Conservation (phyloP, 1,140 invertebrate genomes). For the Vanessa atalanta region DNA sequence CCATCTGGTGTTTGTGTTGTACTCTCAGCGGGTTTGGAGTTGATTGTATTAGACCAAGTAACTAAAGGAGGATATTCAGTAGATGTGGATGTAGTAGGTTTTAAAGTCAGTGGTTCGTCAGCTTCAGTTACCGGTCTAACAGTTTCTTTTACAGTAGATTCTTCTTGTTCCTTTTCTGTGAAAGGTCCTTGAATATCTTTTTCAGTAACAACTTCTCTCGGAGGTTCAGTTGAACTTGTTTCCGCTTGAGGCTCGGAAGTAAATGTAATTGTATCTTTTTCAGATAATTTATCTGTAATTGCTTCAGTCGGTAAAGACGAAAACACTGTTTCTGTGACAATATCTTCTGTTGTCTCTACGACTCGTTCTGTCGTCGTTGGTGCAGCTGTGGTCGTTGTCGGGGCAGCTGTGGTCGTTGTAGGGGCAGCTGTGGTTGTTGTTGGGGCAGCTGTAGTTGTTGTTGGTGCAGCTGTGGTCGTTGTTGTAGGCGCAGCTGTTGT, state of each 20-base stretch:
- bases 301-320: conserved; percentile 11
- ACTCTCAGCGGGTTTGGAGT: conserved; percentile 64
- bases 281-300: conserved; percentile 21
- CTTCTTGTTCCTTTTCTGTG: conserved; percentile 38
- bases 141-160: conserved; percentile 52
- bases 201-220: conserved; percentile 28
- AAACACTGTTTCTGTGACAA: conserved; percentile 23
- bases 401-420: conserved; percentile 23
- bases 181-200: conserved; percentile 27
- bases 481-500: conserved; percentile 31
- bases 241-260: conserved; percentile 36
- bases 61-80: conserved; percentile 77
- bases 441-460: conserved; percentile 3
- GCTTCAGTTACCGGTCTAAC: conserved; percentile 49
- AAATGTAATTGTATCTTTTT: conserved; percentile 22
- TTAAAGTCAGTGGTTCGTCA: conserved; percentile 44
- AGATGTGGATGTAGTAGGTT: conserved; percentile 46
- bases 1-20: conserved; percentile 52
- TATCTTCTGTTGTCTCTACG: conserved; percentile 42
- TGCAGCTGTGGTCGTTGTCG: conserved; percentile 22
- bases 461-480: conserved; percentile 32
- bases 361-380: conserved; percentile 46
- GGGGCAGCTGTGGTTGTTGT: conserved; percentile 20
- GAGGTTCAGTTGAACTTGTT: conserved; percentile 42
- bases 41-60: conserved; percentile 83